Percentiles rank a stretch among this genome's conserved stretches.
phyloP scores from a whole-genome alignment of 2,888 invertebrate genomes.

The Lymantria dispar region DNA sequence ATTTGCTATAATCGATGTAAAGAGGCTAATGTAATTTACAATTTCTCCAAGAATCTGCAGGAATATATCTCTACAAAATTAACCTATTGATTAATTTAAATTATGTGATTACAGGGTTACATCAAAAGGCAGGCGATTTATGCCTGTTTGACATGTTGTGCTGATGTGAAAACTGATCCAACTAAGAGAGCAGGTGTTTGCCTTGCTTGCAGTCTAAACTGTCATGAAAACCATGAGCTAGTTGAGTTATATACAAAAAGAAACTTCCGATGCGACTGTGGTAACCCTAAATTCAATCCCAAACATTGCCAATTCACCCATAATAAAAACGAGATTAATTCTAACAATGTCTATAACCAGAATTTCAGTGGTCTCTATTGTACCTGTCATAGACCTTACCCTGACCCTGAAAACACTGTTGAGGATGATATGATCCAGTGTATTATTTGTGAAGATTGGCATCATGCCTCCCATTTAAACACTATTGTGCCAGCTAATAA shows the following conservation, averaged over 20 bases:
- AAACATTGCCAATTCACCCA: slow-evolving; percentile 86
- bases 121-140: slow-evolving; percentile 96
- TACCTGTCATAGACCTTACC: slow-evolving; percentile 95
- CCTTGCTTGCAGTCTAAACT: slow-evolving; percentile 95
- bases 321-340: slow-evolving; percentile 85
- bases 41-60: too few relatives aligned
- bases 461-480: slow-evolving; percentile 90
- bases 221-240: slow-evolving; percentile 98
- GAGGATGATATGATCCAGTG: slow-evolving; percentile 99
- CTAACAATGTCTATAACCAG: slow-evolving; percentile 92
- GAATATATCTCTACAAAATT: not conserved
- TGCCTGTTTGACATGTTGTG: slow-evolving; percentile 95
- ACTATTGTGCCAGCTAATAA: slow-evolving; percentile 80
- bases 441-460: slow-evolving; percentile 98
- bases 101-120: slow-evolving; percentile 87
- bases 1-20: too few relatives aligned
- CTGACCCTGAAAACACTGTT: slow-evolving; percentile 91
- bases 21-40: too few relatives aligned
- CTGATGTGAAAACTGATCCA: slow-evolving; percentile 82
- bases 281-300: slow-evolving; percentile 88
- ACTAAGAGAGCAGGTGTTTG: slow-evolving; percentile 91
- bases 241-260: slow-evolving; percentile 98
- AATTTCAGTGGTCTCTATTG: slow-evolving; percentile 98
- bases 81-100: not conserved
- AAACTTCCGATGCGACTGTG: slow-evolving; percentile 98